Evolutionary conservation across 2,888 invertebrate species (phyloP), one percentile per base, ranked within the genome.

Genomic region (Sphinx pinastri): DNA sequence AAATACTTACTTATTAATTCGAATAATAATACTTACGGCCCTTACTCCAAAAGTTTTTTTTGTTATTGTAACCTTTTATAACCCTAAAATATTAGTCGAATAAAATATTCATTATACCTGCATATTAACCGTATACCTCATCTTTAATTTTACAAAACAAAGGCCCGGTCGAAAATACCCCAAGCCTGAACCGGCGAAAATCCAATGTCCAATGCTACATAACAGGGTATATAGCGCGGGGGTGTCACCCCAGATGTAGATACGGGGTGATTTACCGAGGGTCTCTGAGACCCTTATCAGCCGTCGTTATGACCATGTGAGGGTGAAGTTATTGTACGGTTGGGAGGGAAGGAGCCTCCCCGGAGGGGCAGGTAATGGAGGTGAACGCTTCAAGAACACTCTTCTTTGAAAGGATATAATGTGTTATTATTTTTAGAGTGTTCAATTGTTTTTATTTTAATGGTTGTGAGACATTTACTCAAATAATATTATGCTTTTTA

Each of bases 241-340:
- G 88, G 90, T 84, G 87, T 84, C 89, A 86, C 92, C 90, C 91
- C 87, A 69, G 70, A 70, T 79, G 81, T 79, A 91, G 92, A 91
- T 90, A 91, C 88, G 83, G 91, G 91, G 91, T 92, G 93, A 92
- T 92, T 93, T 92, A 93, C 88, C 77, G 91, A 88, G 92, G 91
- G 91, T 88, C 92, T 89, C 82, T 78, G 86, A 87, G 92, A 90
- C 93, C 94, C 94, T 94, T 94, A 93, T 93, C 93, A 88, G 84
- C 88, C 83, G 90, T 90, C 92, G 93, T 93, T 93, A 93, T 94
- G 94, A 94, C 94, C 94, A 94, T 94, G 93, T 94, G 93, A 94
- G 93, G 92, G 92, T 86, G 91, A 86, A 88, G 90, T 88, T 90
- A 90, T 89, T 88, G 89, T 89, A 84, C 85, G 82, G 83, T 79